A percentile compares a stretch with the other conserved stretches of the same genome.
These are phyloP conservation scores for Margaritifera margaritifera DNA, from an alignment of 2,888 invertebrate species.

Conservation along the genomic window DNA sequence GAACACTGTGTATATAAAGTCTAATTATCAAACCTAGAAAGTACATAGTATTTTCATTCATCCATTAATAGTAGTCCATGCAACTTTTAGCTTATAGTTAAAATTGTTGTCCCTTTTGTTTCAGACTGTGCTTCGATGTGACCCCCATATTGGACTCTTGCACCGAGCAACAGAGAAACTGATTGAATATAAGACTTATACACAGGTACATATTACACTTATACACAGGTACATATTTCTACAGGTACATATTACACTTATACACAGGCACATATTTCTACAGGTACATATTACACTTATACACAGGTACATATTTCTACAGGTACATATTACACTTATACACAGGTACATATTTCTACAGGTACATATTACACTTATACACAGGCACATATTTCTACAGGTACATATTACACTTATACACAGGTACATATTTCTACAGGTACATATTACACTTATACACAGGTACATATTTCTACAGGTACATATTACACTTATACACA, in stretches of 20 bases:
- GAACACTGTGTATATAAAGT: no score
- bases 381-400: no score
- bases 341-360: no score
- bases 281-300: conserved; percentile 98
- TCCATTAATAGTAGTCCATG: no score
- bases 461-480: no score
- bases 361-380: conserved; percentile 98
- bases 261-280: no score
- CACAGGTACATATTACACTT: conserved; percentile 79
- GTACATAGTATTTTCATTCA: background rate
- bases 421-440: no score
- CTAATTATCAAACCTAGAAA: background rate
- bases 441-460: conserved; percentile 98
- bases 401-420: conserved; percentile 97
- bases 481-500: conserved; percentile 98
- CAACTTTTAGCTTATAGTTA: background rate
- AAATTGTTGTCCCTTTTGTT: conserved; percentile 26
- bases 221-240: no score
- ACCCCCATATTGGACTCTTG: conserved; percentile 97
- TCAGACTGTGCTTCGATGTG: conserved; percentile 87
- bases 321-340: conserved; percentile 98
- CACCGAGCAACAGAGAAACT: conserved; percentile 98
- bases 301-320: no score
- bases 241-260: conserved; percentile 99
- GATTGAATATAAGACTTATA: conserved; percentile 98